phyloP scores from a whole-genome alignment of 2,113 vertebrate species.

The Siniperca knerii region DNA sequence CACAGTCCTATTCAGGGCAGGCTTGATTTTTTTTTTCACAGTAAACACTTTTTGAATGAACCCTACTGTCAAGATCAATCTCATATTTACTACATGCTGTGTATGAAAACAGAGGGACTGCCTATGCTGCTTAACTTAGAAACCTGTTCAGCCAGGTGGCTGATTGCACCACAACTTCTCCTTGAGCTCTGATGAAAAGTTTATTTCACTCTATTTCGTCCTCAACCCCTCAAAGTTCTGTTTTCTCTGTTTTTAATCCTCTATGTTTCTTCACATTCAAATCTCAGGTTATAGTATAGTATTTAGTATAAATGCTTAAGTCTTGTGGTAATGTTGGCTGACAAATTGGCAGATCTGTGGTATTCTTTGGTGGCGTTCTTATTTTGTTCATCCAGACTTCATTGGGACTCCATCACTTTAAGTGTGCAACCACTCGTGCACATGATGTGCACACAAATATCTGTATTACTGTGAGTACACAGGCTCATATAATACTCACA shows the following conservation, averaged over 20 bases:
- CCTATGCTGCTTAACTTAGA: neutral
- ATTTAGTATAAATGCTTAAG: neutral
- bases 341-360: neutral
- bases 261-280: neutral
- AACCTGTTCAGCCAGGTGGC: neutral
- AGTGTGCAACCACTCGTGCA: too few relatives aligned
- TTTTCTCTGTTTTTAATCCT: neutral
- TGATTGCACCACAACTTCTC: neutral
- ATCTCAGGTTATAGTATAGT: neutral
- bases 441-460: neutral
- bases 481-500: neutral
- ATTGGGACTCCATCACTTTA: too few relatives aligned
- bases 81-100: neutral
- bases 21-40: neutral
- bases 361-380: too few relatives aligned
- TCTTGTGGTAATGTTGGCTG: neutral
- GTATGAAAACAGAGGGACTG: neutral
- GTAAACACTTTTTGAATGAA: neutral
- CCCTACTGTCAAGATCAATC: neutral
- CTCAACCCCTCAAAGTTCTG: neutral
- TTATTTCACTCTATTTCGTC: conserved; percentile 1
- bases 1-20: neutral
- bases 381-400: too few relatives aligned
- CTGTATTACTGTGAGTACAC: neutral
- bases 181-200: neutral